Conservation (phyloP, 2,113 vertebrate species). For the Leptobrachium ailaonicum region DNA sequence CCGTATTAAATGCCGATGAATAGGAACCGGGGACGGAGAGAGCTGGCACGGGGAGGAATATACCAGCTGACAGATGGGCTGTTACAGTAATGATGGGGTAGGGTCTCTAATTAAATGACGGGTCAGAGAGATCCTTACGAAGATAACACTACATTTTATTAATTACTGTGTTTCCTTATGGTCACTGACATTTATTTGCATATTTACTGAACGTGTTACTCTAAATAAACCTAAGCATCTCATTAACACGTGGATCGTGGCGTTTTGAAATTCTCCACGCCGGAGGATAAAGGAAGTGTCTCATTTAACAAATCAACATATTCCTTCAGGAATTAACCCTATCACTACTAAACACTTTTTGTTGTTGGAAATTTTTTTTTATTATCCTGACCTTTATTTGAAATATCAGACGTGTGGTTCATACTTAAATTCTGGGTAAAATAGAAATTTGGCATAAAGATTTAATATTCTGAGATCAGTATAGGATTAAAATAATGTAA, state of each 20-base stretch:
- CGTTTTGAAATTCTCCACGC: not conserved
- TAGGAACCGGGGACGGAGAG: not conserved
- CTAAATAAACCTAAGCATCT: constrained; percentile 25
- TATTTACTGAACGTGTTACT: constrained; percentile 27
- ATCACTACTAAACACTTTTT: too few relatives aligned
- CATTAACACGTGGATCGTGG: constrained; percentile 2
- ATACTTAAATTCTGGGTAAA: too few relatives aligned
- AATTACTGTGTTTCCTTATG: constrained; percentile 41
- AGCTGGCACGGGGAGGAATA: constrained; percentile 22
- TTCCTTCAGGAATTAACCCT: too few relatives aligned
- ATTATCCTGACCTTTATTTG: too few relatives aligned
- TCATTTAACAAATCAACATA: not conserved
- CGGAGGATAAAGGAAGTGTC: not conserved
- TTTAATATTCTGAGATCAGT: too few relatives aligned
- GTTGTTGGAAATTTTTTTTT: too few relatives aligned
- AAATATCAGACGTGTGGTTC: too few relatives aligned
- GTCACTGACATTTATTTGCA: constrained; percentile 34
- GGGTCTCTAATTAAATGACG: constrained; percentile 36
- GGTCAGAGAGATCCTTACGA: constrained; percentile 34
- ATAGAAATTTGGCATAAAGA: too few relatives aligned
- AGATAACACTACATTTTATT: constrained; percentile 36
- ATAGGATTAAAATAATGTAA: too few relatives aligned
- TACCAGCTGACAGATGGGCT: constrained; percentile 45
- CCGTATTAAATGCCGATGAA: not conserved
- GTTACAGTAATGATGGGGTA: constrained; percentile 15